These are phyloP conservation scores for Pontoporia blainvillei DNA, from an alignment of 2,113 vertebrate species.

Conservation along the genomic window DNA sequence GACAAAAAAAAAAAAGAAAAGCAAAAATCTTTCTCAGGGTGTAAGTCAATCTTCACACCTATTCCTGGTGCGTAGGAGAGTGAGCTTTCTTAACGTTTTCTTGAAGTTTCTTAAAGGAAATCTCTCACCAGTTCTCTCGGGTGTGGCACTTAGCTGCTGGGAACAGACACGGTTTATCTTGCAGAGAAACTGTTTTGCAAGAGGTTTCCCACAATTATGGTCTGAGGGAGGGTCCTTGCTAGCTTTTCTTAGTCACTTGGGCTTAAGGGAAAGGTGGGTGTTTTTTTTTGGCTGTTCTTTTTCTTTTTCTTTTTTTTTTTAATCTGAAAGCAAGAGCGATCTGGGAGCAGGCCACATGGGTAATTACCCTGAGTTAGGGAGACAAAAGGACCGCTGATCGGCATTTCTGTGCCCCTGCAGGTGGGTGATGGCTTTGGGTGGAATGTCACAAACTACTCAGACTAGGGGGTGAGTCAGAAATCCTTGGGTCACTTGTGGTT, in stretches of 20 bases:
- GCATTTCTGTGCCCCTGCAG: conserved; percentile 74
- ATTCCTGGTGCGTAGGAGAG: background rate
- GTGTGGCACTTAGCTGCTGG: conserved; percentile 61
- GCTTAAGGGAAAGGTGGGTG: conserved; percentile 63
- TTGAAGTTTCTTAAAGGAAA: conserved; percentile 56
- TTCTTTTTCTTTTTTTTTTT: conserved; percentile 10
- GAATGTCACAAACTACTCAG: conserved; percentile 72
- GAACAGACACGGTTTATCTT: conserved; percentile 68
- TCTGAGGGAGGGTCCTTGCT: conserved; percentile 73
- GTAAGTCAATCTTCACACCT: background rate
- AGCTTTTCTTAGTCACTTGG: conserved; percentile 75
- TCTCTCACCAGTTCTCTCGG: conserved; percentile 29
- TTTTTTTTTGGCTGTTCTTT: background rate
- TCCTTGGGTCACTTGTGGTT: conserved; percentile 85
- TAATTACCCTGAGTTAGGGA: conserved; percentile 65
- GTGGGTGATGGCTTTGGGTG: conserved; percentile 78
- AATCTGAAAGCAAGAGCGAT: conserved; percentile 67
- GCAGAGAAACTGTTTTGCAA: conserved; percentile 72
- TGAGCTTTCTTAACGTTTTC: background rate
- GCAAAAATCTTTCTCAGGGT: background rate
- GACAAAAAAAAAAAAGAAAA: too few species aligned
- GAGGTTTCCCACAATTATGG: conserved; percentile 76
- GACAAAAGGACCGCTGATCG: conserved; percentile 70
- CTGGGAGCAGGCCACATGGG: conserved; percentile 69
- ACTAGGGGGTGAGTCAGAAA: conserved; percentile 81